Evolutionary conservation across 2,888 invertebrate species (phyloP), one percentile per base, ranked within the genome.

Genomic region (Ophraella communa): DNA sequence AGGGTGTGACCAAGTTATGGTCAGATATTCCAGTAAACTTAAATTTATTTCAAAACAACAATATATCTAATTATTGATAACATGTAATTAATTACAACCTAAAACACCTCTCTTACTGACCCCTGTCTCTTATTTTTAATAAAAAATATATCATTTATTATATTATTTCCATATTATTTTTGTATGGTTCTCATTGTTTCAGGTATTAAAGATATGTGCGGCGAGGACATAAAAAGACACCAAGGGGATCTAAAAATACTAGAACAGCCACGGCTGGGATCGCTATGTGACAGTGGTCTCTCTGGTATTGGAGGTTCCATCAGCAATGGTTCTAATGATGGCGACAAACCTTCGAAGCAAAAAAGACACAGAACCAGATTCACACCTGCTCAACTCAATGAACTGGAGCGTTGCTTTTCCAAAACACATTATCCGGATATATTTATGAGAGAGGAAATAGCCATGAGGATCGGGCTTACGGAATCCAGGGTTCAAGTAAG

Each of bases 381-480:
- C 83, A 97, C 97, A 5, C 97, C 97, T 33, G 97, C 95, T 21
- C 98, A 98, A 84, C 87, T 98, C 77, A 96, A 96, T 83, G 97
- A 98, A 83, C 84, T 98, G 76, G 98, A 98, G 83, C 86, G 96
- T 81, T 96, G 96, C 83, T 98, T 98, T 85, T 92, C 94, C 68
- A 97, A 97, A 85, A 98, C 98, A 0, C 98, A 98, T 82, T 98
- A 98, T 82, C 98, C 94, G 1, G 98, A 98, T 80, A 98, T 98
- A 78, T 98, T 98, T 84, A 96, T 98, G 94, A 86, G 98, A 71
- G 98, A 98, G 82, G 98, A 98, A 83, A 94, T 98, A 73, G 98
- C 98, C 24, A 93, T 96, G 91, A 87, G 96, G 77, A 97, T 98
- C 81, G 96, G 96, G 4, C 88, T 98, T 70, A 98, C 97, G 14